These are phyloP conservation scores for Axis porcinus DNA, from an alignment of 2,113 vertebrate species.

Conservation along the genomic window DNA sequence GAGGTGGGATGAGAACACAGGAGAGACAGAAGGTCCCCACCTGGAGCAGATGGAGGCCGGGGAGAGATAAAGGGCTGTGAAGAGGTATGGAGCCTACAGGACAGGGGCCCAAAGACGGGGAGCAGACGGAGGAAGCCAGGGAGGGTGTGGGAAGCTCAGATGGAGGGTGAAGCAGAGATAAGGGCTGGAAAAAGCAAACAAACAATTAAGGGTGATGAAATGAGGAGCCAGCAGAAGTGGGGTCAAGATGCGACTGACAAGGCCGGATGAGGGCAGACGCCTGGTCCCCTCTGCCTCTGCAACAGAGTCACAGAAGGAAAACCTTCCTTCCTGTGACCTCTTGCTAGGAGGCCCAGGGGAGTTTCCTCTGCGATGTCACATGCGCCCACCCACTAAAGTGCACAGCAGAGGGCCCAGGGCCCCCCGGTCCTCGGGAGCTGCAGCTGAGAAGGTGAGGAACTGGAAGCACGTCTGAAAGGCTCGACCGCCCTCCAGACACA, in stretches of 20 bases:
- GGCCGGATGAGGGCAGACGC: background rate
- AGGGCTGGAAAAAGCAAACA: conserved; percentile 78
- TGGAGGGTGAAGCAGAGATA: conserved; percentile 77
- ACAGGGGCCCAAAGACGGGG: background rate
- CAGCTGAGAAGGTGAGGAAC: background rate
- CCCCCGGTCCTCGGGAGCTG: background rate
- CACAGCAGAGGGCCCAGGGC: background rate
- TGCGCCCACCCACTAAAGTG: fast-evolving
- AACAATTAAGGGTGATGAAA: conserved; percentile 70
- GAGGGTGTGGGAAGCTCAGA: conserved; percentile 68
- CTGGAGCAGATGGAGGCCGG: conserved; percentile 48
- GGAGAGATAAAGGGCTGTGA: background rate
- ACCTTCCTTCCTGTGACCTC: conserved; percentile 32
- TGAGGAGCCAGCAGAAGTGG: conserved; percentile 44
- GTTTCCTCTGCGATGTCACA: background rate
- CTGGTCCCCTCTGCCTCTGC: background rate
- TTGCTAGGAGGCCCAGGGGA: background rate
- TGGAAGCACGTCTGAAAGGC: too few species aligned
- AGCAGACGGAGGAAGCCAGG: conserved; percentile 61
- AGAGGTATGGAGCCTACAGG: background rate
- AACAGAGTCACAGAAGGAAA: background rate
- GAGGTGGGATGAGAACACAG: conserved; percentile 37
- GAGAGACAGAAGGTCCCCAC: conserved; percentile 47
- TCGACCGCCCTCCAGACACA: fast-evolving
- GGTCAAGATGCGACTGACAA: conserved; percentile 68